phyloP scores from a whole-genome alignment of 2,888 invertebrate genomes.

The Xestia xanthographa region DNA sequence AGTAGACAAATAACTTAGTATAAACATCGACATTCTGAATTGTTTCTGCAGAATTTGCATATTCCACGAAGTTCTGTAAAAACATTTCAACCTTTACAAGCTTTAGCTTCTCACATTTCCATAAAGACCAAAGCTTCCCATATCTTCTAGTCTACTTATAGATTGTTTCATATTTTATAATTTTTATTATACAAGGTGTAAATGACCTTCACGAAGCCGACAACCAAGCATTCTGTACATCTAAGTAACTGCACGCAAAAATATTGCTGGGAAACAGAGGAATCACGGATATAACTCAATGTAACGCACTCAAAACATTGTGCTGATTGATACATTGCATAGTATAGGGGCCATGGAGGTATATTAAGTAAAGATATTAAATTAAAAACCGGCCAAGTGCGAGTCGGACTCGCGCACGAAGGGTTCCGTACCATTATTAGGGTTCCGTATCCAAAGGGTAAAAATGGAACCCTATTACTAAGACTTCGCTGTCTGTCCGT shows the following conservation, averaged over 20 bases:
- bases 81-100: conserved; percentile 70
- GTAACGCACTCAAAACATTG: background rate
- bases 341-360: background rate
- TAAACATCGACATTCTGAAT: conserved; percentile 57
- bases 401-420: no score
- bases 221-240: background rate
- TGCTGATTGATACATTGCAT: background rate
- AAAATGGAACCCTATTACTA: no score
- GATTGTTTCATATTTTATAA: conserved; percentile 83
- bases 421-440: no score
- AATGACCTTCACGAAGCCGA: background rate
- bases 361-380: background rate
- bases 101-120: conserved; percentile 80
- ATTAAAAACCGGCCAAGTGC: no score
- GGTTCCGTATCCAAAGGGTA: no score
- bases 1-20: conserved; percentile 39
- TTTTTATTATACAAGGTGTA: conserved; percentile 46
- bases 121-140: conserved; percentile 77
- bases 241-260: background rate
- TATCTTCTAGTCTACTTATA: conserved; percentile 79
- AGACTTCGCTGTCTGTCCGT: no score
- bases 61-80: conserved; percentile 59
- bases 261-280: background rate
- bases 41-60: conserved; percentile 57
- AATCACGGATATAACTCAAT: no score